Base-by-base conservation (phyloP, 2,797 vertebrate genomes). In the Podarcis lilfordi region DNA sequence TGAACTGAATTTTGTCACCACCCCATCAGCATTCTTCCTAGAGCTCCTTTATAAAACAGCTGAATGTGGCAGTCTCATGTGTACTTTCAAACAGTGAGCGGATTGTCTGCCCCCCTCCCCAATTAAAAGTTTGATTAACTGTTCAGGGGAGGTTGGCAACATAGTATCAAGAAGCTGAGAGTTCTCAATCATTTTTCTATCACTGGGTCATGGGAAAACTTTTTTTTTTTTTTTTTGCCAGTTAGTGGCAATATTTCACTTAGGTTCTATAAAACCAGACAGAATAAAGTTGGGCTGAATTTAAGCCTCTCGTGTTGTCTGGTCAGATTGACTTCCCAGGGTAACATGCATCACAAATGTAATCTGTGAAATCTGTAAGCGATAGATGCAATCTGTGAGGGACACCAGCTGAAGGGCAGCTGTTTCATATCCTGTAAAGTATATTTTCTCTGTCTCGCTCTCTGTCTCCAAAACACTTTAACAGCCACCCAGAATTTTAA, bases 81-180 rank as follows among this genome's bases (percentile, higher is more conserved):
- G 19, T 61, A 61, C 59, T 61, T 61, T 61, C 19, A 61, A 61
- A 21, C 15, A 23, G 21, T 61, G 59, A 23, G 59, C 6, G 59
- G 19, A 23, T 61, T 61, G 40, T 23, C 27, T 78, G 66, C 25
- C 66, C 25, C 27, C 25, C 3, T 25, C 23, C 9, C 11, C 15
- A 29, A 72, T 84, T 75, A 75, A 40, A n/a, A 27, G 55, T 88
- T 91, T 50, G 84, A 84, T 92, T 91, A 92, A 92, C 32, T 69
- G 89, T 85, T 91, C 69, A 71, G 71, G 85, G 81, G 89, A 91
- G 82, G 89, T 29, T 35, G 75, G 90, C 92, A 91, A 91, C 87
- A 86, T 27, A 83, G 66, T 88, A 84, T 91, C 80, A 29, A 81
- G n/a, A 91, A 84, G 27, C 19, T 76, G 29, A 90, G 11, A 43